Percentiles rank a stretch among this genome's conserved stretches.
phyloP scores from a whole-genome alignment of 2,113 vertebrate species.

The Hucho hucho region DNA sequence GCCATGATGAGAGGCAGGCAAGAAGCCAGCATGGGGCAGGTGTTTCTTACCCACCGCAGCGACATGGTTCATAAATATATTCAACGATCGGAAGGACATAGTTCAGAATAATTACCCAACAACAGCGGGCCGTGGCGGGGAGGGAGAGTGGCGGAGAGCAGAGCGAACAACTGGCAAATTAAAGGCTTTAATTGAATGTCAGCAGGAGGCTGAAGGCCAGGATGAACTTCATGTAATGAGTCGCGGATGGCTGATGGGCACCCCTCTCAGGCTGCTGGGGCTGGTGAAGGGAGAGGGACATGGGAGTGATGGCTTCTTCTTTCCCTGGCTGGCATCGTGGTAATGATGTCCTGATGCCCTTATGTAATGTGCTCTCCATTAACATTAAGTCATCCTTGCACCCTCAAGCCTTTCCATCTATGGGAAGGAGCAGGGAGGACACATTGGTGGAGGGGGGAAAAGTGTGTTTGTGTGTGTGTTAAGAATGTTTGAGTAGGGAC shows the following conservation, averaged over 20 bases:
- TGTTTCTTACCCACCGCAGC: too few relatives aligned
- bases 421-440: neutral
- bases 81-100: too few relatives aligned
- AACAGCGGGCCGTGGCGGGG: constrained; percentile 43
- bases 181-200: constrained; percentile 64
- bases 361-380: constrained; percentile 46
- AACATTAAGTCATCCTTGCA: neutral
- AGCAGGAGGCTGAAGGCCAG: constrained; percentile 54
- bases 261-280: constrained; percentile 45
- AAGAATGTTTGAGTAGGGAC: too few relatives aligned
- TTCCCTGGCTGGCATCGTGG: constrained; percentile 36
- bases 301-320: constrained; percentile 56
- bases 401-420: neutral
- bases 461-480: too few relatives aligned
- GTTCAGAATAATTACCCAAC: constrained; percentile 55
- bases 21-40: too few relatives aligned
- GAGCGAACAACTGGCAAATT: constrained; percentile 51
- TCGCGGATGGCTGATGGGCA: constrained; percentile 46
- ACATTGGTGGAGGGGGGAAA: too few relatives aligned
- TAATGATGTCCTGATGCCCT: constrained; percentile 59
- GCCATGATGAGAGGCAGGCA: too few relatives aligned
- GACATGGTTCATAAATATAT: too few relatives aligned
- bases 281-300: neutral
- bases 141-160: constrained; percentile 27
- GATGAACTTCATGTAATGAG: constrained; percentile 53